phyloP scores from a whole-genome alignment of 37 sponge, comb jelly and placozoan genomes.

The Spongia lamella region DNA sequence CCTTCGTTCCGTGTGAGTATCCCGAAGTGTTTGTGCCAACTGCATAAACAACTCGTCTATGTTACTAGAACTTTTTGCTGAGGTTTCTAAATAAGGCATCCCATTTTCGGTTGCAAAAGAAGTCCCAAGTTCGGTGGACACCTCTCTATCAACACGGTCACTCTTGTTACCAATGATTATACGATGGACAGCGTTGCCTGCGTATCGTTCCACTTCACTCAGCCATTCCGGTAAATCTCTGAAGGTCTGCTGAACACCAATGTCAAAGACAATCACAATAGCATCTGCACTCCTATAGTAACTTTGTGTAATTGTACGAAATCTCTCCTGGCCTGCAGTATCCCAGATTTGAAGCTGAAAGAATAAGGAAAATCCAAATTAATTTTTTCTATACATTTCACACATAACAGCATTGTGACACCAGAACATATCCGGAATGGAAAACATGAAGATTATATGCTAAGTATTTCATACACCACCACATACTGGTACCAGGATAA shows the following conservation, averaged over 20 bases:
- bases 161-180: constrained; percentile 92
- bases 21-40: constrained; percentile 69
- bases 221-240: constrained; percentile 83
- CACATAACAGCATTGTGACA: too few species aligned
- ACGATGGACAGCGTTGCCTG: constrained; percentile 67
- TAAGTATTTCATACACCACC: background rate
- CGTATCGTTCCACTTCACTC: constrained; percentile 77
- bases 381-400: too few species aligned
- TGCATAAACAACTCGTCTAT: constrained; percentile 80
- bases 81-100: constrained; percentile 92
- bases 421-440: background rate
- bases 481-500: background rate
- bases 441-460: background rate
- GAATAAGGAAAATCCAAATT: background rate
- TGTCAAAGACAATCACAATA: constrained; percentile 87
- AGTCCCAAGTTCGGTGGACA: constrained; percentile 47
- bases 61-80: constrained; percentile 82
- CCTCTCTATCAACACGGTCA: constrained; percentile 77
- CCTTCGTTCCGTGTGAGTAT: constrained; percentile 57
- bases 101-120: constrained; percentile 69
- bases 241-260: constrained; percentile 62
- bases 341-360: constrained; percentile 93
- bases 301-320: constrained; percentile 92
- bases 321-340: constrained; percentile 93
- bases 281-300: constrained; percentile 94